Base-by-base conservation (phyloP, 2,113 vertebrate species). In the Hippocampus mohnikei region DNA sequence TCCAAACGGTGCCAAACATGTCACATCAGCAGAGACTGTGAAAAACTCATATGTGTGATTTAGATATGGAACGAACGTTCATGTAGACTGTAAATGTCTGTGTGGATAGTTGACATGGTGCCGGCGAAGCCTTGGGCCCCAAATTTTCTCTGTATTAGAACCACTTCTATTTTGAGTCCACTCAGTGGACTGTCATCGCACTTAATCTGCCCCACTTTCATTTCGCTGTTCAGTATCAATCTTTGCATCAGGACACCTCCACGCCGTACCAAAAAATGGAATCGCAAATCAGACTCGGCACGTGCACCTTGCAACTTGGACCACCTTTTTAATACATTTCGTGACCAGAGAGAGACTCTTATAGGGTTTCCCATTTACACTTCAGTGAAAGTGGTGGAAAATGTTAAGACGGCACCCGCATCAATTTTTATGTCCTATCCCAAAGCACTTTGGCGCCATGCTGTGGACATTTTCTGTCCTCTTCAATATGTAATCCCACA, bases 261-360 rank as follows among this genome's bases (percentile, higher is more conserved):
- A 25, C 37, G 41, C 46, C 44, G 69, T 84, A 77, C 75, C 67
- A 58, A 72, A 84, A 80, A 76, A 66, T 63, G 64, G 70, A 71
- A 65, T 46, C 70, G 68, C 72, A 74, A 20, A 7, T 46, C 69
- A n/a, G 0, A 5, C 29, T 59, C 48, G 11, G 75, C 63, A 63
- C 55, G 52, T 50, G 48, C 60, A 63, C 50, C 12, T 67, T 62
- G 37, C 53, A 15, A 15, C 29, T 66, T n/a, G 1, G 29, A 58
- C n/a, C 21, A 9, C 9, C 21, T 53, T 50, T n/a, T 9, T 9
- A 53, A 53, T 53, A 53, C 9, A 53, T 53, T 53, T n/a, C 8
- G 52, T n/a, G 21, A 53, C 21, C 21, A 53, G 20, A 53, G 41
- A 37, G 33, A 37, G 3, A 52, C 50, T 20, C 20, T 52, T 20